These are phyloP conservation scores for Drosophila barbarae DNA, from an alignment of 2,888 invertebrate species.

Conservation along the genomic window DNA sequence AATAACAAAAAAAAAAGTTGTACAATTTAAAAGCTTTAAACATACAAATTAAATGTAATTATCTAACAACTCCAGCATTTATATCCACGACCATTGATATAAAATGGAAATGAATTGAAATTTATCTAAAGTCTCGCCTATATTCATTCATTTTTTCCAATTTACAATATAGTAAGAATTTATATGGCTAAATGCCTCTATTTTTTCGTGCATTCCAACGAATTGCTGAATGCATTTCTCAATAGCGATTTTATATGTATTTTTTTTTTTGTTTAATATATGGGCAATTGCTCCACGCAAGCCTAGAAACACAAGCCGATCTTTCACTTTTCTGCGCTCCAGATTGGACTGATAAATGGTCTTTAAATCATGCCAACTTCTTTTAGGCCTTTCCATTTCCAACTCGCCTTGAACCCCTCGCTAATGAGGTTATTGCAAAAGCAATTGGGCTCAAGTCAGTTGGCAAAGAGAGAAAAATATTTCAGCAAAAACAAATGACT, in stretches of 20 bases:
- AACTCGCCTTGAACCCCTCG: slow-evolving; percentile 10
- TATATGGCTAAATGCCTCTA: neutral
- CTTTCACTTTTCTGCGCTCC: slow-evolving; percentile 25
- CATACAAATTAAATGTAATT: neutral
- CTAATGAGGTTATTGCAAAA: slow-evolving; percentile 13
- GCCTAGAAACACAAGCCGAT: slow-evolving; percentile 1
- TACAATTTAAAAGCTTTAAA: neutral
- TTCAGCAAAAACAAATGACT: slow-evolving; percentile 8
- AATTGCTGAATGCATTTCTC: neutral
- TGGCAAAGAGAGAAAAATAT: neutral
- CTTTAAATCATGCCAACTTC: neutral
- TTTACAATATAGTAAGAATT: neutral
- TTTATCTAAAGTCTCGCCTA: neutral
- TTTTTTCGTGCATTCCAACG: slow-evolving; percentile 1
- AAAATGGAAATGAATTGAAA: neutral
- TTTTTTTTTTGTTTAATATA: neutral
- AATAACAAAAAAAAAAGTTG: neutral
- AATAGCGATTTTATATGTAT: neutral
- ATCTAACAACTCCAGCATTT: neutral
- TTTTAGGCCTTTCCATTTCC: slow-evolving; percentile 11
- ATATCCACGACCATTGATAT: neutral
- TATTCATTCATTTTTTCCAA: neutral
- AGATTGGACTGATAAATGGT: slow-evolving; percentile 10
- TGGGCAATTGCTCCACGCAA: neutral
- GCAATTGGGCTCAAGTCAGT: neutral